Percentiles rank a stretch among this genome's conserved stretches.
Conservation (phyloP, 2,797 vertebrate species). For the Trichosurus vulpecula region DNA sequence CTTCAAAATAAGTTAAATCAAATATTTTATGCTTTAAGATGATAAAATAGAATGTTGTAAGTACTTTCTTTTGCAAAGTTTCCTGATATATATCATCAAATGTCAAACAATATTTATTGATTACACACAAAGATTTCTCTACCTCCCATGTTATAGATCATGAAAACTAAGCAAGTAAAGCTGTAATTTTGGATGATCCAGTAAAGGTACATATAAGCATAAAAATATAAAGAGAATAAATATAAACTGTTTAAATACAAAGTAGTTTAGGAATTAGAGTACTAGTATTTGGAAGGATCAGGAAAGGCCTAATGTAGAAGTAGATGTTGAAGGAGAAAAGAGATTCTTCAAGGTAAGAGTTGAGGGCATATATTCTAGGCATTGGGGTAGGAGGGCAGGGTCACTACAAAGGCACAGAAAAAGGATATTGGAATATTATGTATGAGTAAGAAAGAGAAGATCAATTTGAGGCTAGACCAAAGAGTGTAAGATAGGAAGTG, state of each 20-base stretch:
- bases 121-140: neutral
- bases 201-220: neutral
- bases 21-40: constrained; percentile 42
- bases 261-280: neutral
- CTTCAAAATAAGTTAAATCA: constrained; percentile 14
- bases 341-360: neutral
- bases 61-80: constrained; percentile 2
- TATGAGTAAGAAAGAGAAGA: neutral
- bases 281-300: neutral
- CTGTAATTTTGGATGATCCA: neutral
- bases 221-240: neutral
- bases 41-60: constrained; percentile 45
- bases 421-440: neutral
- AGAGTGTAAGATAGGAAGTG: neutral
- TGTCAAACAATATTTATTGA: neutral
- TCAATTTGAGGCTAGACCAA: neutral
- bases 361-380: neutral
- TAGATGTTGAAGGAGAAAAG: neutral
- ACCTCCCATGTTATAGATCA: neutral
- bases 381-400: neutral
- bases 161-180: neutral
- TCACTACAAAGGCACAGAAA: neutral
- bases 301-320: neutral
- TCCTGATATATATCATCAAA: constrained; percentile 34
- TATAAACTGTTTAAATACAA: neutral